Percentiles rank a stretch among this genome's conserved stretches.
phyloP scores from a whole-genome alignment of 1,140 invertebrate species.

The Paralvinella palmiformis region DNA sequence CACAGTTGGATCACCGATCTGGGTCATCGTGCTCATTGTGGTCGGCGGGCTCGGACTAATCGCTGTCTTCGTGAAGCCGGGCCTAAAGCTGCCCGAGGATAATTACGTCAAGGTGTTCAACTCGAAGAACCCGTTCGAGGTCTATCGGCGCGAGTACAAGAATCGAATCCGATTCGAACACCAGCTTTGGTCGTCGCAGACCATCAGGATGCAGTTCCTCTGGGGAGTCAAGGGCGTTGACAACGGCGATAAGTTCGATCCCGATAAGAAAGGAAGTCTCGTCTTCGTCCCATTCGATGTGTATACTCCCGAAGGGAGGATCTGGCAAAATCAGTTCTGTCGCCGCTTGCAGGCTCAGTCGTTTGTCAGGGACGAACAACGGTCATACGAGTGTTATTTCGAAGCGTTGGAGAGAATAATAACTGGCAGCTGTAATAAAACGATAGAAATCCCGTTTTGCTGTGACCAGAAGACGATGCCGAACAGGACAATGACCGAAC shows the following conservation, averaged over 20 bases:
- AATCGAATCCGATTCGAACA: constrained; percentile 77
- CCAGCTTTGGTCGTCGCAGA: constrained; percentile 31
- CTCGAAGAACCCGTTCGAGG: constrained; percentile 76
- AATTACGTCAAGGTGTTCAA: constrained; percentile 84
- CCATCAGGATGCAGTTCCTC: constrained; percentile 78
- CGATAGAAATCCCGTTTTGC: not conserved
- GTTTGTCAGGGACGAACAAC: constrained; percentile 7
- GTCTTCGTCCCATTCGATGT: constrained; percentile 17
- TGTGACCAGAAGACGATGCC: no score
- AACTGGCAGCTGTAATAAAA: not conserved
- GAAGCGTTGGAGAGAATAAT: constrained; percentile 61
- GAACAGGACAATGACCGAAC: no score
- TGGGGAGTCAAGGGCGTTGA: constrained; percentile 82
- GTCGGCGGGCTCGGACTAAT: constrained; percentile 64
- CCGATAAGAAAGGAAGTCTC: constrained; percentile 67
- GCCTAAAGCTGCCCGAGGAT: constrained; percentile 73
- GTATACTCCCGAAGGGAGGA: not conserved
- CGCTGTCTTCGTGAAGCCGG: constrained; percentile 77
- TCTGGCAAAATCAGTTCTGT: constrained; percentile 20
- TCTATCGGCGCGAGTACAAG: constrained; percentile 75
- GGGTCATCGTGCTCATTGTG: constrained; percentile 55
- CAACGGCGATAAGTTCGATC: constrained; percentile 80
- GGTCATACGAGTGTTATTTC: not conserved
- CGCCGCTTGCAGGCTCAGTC: not conserved
- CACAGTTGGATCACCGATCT: constrained; percentile 46